Percentiles rank a stretch among this genome's conserved stretches.
These are phyloP conservation scores for Conger conger DNA, from an alignment of 2,113 vertebrate genomes.

Conservation along the genomic window DNA sequence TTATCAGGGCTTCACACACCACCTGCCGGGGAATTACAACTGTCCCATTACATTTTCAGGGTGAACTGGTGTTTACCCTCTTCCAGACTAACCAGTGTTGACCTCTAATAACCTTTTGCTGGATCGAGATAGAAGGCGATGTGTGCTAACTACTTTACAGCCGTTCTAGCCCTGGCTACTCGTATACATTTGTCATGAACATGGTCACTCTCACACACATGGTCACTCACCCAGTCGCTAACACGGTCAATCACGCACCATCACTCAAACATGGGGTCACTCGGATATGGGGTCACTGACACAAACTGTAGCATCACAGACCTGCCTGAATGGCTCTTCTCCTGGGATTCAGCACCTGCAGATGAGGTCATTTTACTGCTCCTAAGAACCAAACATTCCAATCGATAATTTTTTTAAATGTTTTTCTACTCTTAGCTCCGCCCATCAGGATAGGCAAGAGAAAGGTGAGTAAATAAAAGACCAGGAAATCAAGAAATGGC, in stretches of 20 bases:
- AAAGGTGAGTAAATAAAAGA: no score
- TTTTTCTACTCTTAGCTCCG: no score
- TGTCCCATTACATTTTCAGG: conserved; percentile 41
- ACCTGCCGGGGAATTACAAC: conserved; percentile 19
- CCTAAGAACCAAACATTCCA: neutral
- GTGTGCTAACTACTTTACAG: neutral
- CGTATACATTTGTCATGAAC: neutral
- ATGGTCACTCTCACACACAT: neutral
- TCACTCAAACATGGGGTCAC: neutral
- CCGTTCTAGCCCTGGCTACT: neutral
- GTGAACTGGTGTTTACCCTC: conserved; percentile 35
- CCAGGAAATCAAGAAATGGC: no score
- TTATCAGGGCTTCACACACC: conserved; percentile 20
- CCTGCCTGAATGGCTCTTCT: neutral
- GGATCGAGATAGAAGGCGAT: neutral
- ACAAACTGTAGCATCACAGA: neutral
- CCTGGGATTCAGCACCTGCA: neutral
- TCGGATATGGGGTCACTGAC: neutral
- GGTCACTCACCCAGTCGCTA: neutral
- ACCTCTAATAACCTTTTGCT: conserved; percentile 19
- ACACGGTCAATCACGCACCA: neutral
- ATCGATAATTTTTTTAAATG: no score
- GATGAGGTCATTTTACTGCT: neutral
- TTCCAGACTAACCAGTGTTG: conserved; percentile 24
- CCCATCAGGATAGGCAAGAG: no score